A percentile compares a stretch with the other conserved stretches of the same genome.
These are phyloP conservation scores for Augochlora pura DNA, from an alignment of 1,140 invertebrate species.

Conservation along the genomic window DNA sequence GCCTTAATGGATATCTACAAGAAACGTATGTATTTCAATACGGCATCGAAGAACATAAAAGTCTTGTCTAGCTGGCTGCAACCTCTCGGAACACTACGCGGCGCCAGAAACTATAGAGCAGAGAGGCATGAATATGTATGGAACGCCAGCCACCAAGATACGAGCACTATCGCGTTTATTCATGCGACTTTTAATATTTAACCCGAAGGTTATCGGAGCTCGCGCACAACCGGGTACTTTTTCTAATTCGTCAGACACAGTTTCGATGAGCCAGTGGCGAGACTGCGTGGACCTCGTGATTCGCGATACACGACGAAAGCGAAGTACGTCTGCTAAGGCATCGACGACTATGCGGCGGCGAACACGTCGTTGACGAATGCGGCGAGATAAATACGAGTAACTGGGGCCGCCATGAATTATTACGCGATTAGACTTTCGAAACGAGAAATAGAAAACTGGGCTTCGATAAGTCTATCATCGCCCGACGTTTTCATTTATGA, in stretches of 20 bases:
- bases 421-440: background rate
- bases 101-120: conserved; percentile 50
- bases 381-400: conserved; percentile 1
- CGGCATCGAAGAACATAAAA: too few relatives aligned
- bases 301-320: background rate
- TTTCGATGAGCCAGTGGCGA: background rate
- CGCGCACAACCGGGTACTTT: conserved; percentile 63
- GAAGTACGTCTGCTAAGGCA: background rate
- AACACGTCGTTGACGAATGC: background rate
- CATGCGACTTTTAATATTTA: conserved; percentile 78
- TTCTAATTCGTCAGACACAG: conserved; percentile 52
- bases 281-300: background rate
- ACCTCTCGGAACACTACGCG: too few relatives aligned
- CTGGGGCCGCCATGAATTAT: background rate
- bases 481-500: background rate
- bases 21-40: too few relatives aligned
- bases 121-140: conserved; percentile 73
- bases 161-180: conserved; percentile 74
- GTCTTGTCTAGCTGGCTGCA: too few relatives aligned
- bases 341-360: background rate
- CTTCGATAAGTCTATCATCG: background rate
- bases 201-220: conserved; percentile 72
- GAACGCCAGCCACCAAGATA: conserved; percentile 63
- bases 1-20: too few relatives aligned
- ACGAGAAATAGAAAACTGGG: background rate